Evolutionary conservation across 2,797 vertebrate species (phyloP), one percentile per base, ranked within the genome.

Genomic region (Decapterus maruadsi): DNA sequence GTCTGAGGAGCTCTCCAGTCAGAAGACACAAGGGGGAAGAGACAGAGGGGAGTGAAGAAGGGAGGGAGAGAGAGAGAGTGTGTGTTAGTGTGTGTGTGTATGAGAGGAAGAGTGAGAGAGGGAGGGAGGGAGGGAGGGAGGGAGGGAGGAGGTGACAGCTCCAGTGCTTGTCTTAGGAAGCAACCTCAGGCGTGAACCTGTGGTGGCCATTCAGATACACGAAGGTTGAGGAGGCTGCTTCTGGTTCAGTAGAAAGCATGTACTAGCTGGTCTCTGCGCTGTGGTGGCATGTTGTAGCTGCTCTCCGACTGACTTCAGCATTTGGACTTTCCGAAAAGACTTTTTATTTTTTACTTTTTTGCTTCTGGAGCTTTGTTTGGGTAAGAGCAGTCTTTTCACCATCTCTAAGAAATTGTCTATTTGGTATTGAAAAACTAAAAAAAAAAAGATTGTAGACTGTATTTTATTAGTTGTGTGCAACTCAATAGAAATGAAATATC

Each of bases 101-200:
- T 36, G 34, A 45, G 72, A 31, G 14, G 55, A 3, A 55, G 63
- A 48, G 77, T 48, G 83, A 79, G 86, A 64, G 83, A 79, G 86
- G 62, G 34, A 36, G 34, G 34, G 83, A 79, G 86, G 62, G 34
- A 36, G 34, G 34, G 83, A 79, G 86, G 62, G 34, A 36, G 34
- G 7, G 69, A 83, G 80, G 87, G 89, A 89, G 89, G 92, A 93
- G 92, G 92, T 93, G 94, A 93, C 92, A 93, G 93, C 93, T 94
- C 89, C 81, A 83, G 85, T 82, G 89, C 83, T 88, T 85, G 85
- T 92, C 87, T 92, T 87, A 81, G 90, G 93, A 94, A 92, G 90
- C 85, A 87, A 91, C 91, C 93, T 90, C 87, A 89, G 89, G 89
- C 88, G 91, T 91, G 90, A 92, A 94, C 91, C 90, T 90, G 85